Conservation (phyloP, 2,113 vertebrate genomes). For the Megalops atlanticus region DNA sequence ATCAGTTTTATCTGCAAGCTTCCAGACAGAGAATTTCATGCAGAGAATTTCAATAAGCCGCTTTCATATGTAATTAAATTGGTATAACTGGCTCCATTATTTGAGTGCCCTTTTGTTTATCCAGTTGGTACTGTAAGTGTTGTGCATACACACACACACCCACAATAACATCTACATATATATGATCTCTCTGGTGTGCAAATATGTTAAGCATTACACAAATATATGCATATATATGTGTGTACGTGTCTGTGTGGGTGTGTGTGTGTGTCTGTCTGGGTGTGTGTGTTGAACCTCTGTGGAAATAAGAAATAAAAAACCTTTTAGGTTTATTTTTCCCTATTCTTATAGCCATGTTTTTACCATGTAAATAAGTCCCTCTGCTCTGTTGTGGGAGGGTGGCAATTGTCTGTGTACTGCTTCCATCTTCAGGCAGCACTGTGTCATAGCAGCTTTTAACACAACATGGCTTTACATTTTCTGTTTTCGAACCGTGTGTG, state of each 20-base stretch:
- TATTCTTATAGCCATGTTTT: background rate
- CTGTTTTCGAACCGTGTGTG: background rate
- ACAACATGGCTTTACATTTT: background rate
- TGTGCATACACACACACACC: constrained; percentile 5
- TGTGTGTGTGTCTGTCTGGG: constrained; percentile 56
- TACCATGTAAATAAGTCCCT: constrained; percentile 44
- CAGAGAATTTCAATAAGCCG: constrained; percentile 59
- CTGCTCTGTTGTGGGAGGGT: constrained; percentile 7
- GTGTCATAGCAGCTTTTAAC: constrained; percentile 45
- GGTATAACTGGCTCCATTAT: constrained; percentile 58
- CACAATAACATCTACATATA: constrained; percentile 56
- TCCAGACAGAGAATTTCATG: constrained; percentile 55
- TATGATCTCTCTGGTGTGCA: constrained; percentile 46
- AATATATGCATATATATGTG: no score
- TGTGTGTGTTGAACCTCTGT: constrained; percentile 60
- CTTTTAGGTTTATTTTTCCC: no score
- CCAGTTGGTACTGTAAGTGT: constrained; percentile 16
- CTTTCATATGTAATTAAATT: constrained; percentile 63
- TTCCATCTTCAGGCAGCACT: constrained; percentile 71
- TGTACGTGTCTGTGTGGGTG: no score
- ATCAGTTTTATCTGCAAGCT: constrained; percentile 64
- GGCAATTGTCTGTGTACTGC: constrained; percentile 60
- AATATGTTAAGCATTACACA: no score
- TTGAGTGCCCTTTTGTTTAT: constrained; percentile 40
- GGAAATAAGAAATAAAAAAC: constrained; percentile 14